phyloP scores from a whole-genome alignment of 2,113 vertebrate genomes.

The Lagopus leucura region DNA sequence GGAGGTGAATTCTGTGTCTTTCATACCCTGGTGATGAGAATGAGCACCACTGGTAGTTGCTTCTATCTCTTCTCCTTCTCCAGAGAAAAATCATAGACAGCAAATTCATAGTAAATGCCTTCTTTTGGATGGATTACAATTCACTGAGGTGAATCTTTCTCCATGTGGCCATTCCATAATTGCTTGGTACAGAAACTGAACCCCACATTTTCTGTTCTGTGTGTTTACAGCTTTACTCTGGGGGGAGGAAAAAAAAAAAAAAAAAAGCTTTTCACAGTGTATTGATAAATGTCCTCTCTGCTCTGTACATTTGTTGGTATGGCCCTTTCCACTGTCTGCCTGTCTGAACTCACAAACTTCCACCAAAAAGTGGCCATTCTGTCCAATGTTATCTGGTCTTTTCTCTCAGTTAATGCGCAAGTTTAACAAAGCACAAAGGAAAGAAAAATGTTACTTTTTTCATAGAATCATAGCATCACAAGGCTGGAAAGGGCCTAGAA shows the following conservation, averaged over 20 bases:
- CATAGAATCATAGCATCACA: not conserved
- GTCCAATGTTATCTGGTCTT: not conserved
- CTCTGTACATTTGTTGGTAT: not conserved
- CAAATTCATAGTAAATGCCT: rapidly evolving
- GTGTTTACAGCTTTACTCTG: not conserved
- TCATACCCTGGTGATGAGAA: not conserved
- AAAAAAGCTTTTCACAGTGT: rapidly evolving
- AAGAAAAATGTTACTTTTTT: not conserved
- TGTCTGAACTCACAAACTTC: not conserved
- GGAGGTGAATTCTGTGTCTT: not conserved
- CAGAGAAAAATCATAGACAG: not conserved
- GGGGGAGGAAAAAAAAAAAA: not conserved
- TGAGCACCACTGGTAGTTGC: not conserved
- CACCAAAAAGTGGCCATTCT: not conserved
- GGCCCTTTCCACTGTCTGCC: not conserved
- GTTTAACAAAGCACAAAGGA: not conserved
- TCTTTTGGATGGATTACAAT: not conserved
- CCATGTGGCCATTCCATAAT: not conserved
- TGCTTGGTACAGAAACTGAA: not conserved
- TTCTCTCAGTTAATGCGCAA: not conserved
- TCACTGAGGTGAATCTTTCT: not conserved
- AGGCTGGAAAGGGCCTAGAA: no score
- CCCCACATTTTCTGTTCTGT: not conserved
- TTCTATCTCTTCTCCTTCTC: not conserved
- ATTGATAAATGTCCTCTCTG: not conserved